Evolutionary conservation across 2,113 vertebrate species (phyloP).

Genomic region (Caracal caracal): DNA sequence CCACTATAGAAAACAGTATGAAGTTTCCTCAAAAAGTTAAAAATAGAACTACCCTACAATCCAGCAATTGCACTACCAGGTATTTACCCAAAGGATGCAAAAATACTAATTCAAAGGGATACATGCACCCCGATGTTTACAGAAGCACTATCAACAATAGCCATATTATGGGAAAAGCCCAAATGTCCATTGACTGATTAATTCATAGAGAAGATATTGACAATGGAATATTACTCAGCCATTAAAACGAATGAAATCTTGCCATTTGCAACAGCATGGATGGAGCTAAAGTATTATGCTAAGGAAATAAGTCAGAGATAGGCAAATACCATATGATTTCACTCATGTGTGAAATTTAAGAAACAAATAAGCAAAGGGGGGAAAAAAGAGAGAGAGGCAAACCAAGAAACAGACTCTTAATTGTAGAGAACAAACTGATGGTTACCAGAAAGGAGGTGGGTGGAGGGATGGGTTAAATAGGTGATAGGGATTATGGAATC

Average conservation of each 20-base stretch:
- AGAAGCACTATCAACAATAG: not conserved
- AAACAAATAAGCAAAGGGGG: not conserved
- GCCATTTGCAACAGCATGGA: not conserved
- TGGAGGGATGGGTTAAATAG: not conserved
- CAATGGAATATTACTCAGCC: not conserved
- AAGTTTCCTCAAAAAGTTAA: too few species aligned
- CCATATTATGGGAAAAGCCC: too few species aligned
- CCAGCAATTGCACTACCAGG: too few species aligned
- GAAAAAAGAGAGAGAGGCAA: not conserved
- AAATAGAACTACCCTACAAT: too few species aligned
- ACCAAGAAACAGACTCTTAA: not conserved
- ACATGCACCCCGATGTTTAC: not conserved
- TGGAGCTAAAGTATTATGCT: not conserved
- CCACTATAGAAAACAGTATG: too few species aligned
- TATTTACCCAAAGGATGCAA: too few species aligned
- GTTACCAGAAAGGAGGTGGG: not conserved
- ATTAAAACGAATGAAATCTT: not conserved
- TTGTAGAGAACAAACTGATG: not conserved
- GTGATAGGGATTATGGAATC: not conserved
- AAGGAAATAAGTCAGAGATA: not conserved
- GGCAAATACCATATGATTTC: not conserved
- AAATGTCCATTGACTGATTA: not conserved
- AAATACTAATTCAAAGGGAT: not conserved
- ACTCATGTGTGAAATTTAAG: not conserved
- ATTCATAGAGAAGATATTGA: not conserved